These are phyloP conservation scores for Melikaiella ostensackeni DNA, from an alignment of 2,888 invertebrate genomes.

Conservation along the genomic window DNA sequence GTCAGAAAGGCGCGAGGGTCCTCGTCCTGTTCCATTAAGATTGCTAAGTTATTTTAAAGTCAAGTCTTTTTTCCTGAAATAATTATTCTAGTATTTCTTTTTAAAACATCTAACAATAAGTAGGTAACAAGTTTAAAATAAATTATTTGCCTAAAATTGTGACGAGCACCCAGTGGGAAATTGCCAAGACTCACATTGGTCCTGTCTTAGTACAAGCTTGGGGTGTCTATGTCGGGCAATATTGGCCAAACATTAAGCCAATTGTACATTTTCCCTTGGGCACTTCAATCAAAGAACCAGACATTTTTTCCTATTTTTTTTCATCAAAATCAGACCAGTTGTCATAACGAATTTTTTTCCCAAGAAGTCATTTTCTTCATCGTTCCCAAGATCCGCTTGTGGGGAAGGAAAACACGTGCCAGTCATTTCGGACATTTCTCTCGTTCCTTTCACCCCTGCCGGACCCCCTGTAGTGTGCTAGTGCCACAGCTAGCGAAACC, in stretches of 20 bases:
- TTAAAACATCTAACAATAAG: not conserved
- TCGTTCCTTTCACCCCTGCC: constrained; percentile 57
- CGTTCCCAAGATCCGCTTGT: not conserved
- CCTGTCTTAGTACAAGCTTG: too few relatives aligned
- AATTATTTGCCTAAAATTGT: too few relatives aligned
- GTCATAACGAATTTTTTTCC: not conserved
- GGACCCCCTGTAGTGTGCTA: constrained; percentile 58
- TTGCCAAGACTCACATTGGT: too few relatives aligned
- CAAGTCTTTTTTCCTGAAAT: not conserved
- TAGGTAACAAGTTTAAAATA: not conserved
- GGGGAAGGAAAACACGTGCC: constrained; percentile 20
- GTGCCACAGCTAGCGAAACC: constrained; percentile 65
- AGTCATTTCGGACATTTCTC: constrained; percentile 53
- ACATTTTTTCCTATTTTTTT: not conserved
- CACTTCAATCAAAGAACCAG: not conserved
- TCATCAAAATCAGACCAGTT: not conserved
- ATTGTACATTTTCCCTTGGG: not conserved
- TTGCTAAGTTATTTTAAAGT: constrained; percentile 1
- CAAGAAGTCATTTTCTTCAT: not conserved
- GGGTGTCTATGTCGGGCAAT: too few relatives aligned
- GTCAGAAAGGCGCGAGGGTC: not conserved
- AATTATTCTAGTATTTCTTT: not conserved
- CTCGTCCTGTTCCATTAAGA: not conserved
- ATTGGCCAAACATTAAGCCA: not conserved
- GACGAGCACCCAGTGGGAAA: too few relatives aligned